Evolutionary conservation across 2,113 vertebrate genomes (phyloP), one percentile per base, ranked within the genome.

Genomic region (Hirundichthys speculiger): DNA sequence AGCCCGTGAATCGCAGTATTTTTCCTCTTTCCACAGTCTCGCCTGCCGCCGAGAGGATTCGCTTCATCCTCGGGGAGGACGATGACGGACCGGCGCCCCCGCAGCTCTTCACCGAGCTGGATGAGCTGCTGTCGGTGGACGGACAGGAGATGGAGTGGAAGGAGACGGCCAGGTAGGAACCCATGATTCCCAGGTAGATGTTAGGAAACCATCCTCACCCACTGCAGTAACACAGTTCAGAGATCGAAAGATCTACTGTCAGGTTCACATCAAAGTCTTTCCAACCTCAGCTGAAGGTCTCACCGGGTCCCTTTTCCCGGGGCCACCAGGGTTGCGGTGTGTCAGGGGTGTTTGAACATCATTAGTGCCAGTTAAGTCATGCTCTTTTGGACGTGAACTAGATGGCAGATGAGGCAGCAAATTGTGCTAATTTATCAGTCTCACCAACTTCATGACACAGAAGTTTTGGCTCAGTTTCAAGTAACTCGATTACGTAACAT

Each of bases 71-170:
- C 3, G 96, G 97, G 1, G 97, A 98, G 84, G 97, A 99, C 0
- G 97, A 98, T 90, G 98, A 99, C 57, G 95, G 96, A 21, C 96
- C 96, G 0, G 91, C 96, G 0, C 95, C 96, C 1, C 98, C 98
- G 0, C 98, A 99, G 65, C 98, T 99, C 88, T 99, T 99, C 91
- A 99, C 97, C 0, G 98, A 99, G 91, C 84, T 99, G 92, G 98
- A 99, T 13, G 98, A 99, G 46, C 93, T 99, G 5, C 92, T 98
- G 88, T 92, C 95, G 0, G 89, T 96, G 51, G 96, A 99, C 1
- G 98, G 98, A 7, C 97, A 99, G 82, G 96, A 98, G 88, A 96
- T 98, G 97, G 98, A 99, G 53, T 99, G 98, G 98, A 98, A 98
- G 84, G 98, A 99, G 87, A 98, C 96, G 0, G 98, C 98, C 19